Evolutionary conservation across 2,888 invertebrate species (phyloP), one percentile per base, ranked within the genome.

Genomic region (Apotomis betuletana): DNA sequence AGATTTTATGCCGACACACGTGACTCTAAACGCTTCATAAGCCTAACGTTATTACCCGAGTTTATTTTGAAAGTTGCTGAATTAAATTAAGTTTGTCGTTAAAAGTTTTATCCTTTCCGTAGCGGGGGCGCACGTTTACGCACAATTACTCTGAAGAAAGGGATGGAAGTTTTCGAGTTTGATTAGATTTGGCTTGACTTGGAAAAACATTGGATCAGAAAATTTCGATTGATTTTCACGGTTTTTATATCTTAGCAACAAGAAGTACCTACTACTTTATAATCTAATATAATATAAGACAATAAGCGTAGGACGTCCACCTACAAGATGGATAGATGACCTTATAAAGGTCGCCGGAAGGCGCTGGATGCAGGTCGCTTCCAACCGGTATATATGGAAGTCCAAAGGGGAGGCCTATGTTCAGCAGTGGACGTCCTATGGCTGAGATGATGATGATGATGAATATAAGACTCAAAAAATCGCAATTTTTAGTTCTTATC

Each of bases 71-170:
- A 67, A 71, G 55, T 71, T 67, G 57, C 67, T 27, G 60, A 71
- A 71, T 71, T 71, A 71, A 71, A 71, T 71, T 67, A 67, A 67
- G 51, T 67, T 67, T 61, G 70, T 67, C 70, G 55, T 71, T 57
- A 67, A 70, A 70, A 67, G 71, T 67, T 67, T 67, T 71, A 71
- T 71, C 71, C 61, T 67, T 62, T 51, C 55, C 54, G 52, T 36
- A 36, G 10, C 57, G 55, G 15, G 27, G 64, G 54, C 57, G 49
- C 55, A 70, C 62, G 69, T 65, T 71, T 62, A 71, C 67, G 67
- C 71, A 62, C 71, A 71, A 67, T 71, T 71, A 57, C 71, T 38
- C 51, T 5, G 54, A 70, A 67, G 59, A 70, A 60, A 65, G 63
- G 49, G 70, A 55, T 49, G 63, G 41, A 61, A 71, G 70, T 65